These are phyloP conservation scores for Microplitis manilae DNA, from an alignment of 2,888 invertebrate species.

Conservation along the genomic window DNA sequence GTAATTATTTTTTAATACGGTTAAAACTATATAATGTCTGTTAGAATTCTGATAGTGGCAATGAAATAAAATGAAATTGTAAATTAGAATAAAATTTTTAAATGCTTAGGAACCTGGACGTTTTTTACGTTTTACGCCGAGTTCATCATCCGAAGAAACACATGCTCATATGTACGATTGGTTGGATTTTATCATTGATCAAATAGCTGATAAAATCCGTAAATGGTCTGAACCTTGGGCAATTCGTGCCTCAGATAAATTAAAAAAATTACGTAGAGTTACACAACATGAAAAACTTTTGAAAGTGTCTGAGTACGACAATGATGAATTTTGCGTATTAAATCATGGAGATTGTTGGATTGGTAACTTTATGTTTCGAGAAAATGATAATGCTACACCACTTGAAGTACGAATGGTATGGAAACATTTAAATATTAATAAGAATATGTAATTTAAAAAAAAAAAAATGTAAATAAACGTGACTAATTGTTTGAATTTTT, in stretches of 20 bases:
- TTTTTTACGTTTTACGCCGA: conserved; percentile 15
- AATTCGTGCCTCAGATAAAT: conserved; percentile 34
- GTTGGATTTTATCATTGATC: conserved; percentile 15
- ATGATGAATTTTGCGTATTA: conserved; percentile 53
- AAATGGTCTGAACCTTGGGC: conserved; percentile 29
- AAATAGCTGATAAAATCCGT: conserved; percentile 24
- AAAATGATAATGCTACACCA: conserved; percentile 46
- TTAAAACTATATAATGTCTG: background rate
- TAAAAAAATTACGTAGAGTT: conserved; percentile 34
- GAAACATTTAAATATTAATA: background rate
- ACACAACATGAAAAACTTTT: conserved; percentile 8
- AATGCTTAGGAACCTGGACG: conserved; percentile 26
- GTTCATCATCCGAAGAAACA: conserved; percentile 14
- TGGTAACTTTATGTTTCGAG: conserved; percentile 52
- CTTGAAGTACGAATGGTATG: conserved; percentile 44
- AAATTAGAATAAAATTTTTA: background rate
- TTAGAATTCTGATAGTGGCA: background rate
- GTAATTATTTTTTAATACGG: conserved; percentile 36
- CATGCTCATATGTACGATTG: conserved; percentile 16
- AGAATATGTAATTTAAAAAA: background rate
- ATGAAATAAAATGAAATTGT: background rate
- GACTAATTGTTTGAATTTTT: conserved; percentile 10
- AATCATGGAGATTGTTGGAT: conserved; percentile 57
- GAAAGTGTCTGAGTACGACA: conserved; percentile 40
- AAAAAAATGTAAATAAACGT: conserved; percentile 8